Evolutionary conservation across 2,797 vertebrate genomes (phyloP), one percentile per base, ranked within the genome.

Genomic region (Chrysocyon brachyurus): DNA sequence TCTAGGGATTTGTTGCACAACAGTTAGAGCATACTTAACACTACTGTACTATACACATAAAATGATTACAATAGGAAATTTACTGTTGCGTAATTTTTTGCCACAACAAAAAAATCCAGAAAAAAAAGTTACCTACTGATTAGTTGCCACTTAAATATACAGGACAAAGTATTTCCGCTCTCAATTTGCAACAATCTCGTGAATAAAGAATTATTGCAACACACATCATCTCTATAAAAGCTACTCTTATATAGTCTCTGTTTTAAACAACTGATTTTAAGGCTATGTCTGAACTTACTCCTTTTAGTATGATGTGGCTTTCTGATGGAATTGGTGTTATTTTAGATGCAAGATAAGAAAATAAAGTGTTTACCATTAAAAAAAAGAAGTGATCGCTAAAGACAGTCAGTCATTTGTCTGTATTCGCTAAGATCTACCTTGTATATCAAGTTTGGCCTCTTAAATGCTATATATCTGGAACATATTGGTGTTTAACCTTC

Each of bases 241-340:
- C 46, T 88, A 70, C 28, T 84, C 22, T 36, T 63, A 15, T 72
- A 40, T 22, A 2, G 5, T 72, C 33, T 91, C 26, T 77, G 14
- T 52, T 96, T 87, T 24, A 72, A 88, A 59, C 11, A 90, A 49
- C 26, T 81, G 12, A n/a, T 36, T 36, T 87, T 95, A 83, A 90
- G 12, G 9, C 12, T 66, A 56, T n/a, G 1, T 68, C 52, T 77
- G 56, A 89, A 72, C 28, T 77, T 28, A 36, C 2, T 49, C 6
- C 1, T 78, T 91, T 61, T 19, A 54, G 5, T 52, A 15, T 63
- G 52, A 19, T 33, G 84, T 12, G 31, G 24, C 33, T 92, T 91
- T 90, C 36, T 88, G 73, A 68, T 61, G 40, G 26, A 31, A 86
- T 57, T 78, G 17, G 4, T 78, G 52, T 16, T 24, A 64, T 87